phyloP scores from a whole-genome alignment of 1,140 invertebrate genomes.

The Brachystomella parvula region DNA sequence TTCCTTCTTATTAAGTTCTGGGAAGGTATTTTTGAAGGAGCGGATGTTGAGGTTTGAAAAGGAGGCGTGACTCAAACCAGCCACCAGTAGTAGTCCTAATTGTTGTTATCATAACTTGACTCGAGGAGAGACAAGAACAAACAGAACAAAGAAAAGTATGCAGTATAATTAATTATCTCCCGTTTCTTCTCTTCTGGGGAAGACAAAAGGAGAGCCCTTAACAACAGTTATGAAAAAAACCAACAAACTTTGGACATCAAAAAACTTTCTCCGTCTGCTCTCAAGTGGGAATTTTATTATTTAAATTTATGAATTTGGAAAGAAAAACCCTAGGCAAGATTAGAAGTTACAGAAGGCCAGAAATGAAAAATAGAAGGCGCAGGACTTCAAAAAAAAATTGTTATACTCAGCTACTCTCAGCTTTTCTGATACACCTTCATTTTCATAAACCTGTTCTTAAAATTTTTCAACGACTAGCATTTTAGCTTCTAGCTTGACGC shows the following conservation, averaged over 20 bases:
- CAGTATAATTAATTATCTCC: constrained; percentile 10
- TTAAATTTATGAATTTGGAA: not conserved
- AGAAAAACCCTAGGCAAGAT: not conserved
- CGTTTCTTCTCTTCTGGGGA: not conserved
- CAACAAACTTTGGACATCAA: not conserved
- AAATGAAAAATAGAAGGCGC: not conserved
- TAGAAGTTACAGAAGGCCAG: no score
- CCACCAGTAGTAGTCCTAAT: not conserved
- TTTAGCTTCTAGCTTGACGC: no score
- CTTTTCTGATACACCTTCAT: not conserved
- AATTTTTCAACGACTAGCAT: no score
- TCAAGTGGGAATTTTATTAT: not conserved
- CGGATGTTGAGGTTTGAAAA: constrained; percentile 1
- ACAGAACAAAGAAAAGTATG: constrained; percentile 7
- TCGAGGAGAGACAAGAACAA: not conserved
- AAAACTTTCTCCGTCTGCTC: not conserved
- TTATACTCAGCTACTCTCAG: not conserved
- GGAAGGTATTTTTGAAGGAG: constrained; percentile 1
- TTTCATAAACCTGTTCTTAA: not conserved
- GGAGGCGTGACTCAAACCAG: not conserved
- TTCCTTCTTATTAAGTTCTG: no score
- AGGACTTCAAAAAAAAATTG: not conserved
- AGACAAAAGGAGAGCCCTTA: not conserved
- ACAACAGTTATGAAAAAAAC: no score
- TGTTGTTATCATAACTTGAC: not conserved